Percentiles rank a stretch among this genome's conserved stretches.
Evolutionary conservation across 2,888 invertebrate species (phyloP).

Genomic region (Pristionchus mayeri): DNA sequence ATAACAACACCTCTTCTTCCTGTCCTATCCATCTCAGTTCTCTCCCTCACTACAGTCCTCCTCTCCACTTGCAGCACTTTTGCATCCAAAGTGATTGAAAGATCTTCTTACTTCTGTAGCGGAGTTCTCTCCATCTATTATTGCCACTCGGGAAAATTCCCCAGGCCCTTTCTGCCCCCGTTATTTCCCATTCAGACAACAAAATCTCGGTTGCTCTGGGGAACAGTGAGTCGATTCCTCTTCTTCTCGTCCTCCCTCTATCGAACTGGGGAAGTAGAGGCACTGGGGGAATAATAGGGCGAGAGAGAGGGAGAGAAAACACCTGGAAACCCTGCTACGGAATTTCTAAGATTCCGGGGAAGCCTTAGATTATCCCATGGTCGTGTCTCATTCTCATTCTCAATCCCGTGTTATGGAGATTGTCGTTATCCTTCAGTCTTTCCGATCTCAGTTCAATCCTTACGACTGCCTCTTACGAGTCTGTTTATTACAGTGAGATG

Average conservation of each 20-base stretch:
- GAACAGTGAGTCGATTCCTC: slow-evolving; percentile 18
- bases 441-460: neutral
- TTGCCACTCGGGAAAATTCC: neutral
- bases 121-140: slow-evolving; percentile 30
- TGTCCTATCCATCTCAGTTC: neutral
- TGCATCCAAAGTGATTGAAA: neutral
- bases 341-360: neutral
- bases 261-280: neutral
- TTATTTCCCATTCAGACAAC: neutral
- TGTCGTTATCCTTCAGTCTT: neutral
- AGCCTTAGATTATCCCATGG: neutral
- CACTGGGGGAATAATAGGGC: slow-evolving; percentile 21
- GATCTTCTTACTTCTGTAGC: neutral
- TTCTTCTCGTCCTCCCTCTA: neutral
- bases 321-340: slow-evolving; percentile 16
- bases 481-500: slow-evolving; percentile 31
- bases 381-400: neutral
- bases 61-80: neutral
- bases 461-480: neutral
- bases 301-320: neutral
- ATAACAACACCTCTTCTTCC: slow-evolving; percentile 30
- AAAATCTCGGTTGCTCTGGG: slow-evolving; percentile 26
- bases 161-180: neutral
- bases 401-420: neutral
- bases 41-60: neutral